A percentile compares a stretch with the other conserved stretches of the same genome.
Conservation (phyloP, 2,888 invertebrate genomes). For the Sceliomorpha sp. region DNA sequence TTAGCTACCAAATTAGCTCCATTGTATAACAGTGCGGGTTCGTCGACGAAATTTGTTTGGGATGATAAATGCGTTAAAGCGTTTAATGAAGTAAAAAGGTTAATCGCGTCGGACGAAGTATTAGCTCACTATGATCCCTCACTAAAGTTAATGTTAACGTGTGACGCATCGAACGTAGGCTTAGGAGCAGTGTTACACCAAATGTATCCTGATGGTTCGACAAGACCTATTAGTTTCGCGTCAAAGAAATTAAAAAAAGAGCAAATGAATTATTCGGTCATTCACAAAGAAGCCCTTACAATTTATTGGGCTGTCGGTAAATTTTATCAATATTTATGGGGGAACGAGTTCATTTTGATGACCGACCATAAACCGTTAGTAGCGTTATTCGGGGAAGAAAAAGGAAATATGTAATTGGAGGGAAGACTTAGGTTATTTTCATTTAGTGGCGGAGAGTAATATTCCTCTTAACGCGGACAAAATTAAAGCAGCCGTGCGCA, state of each 20-base stretch:
- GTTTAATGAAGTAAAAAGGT: slow-evolving; percentile 16
- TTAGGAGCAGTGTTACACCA: slow-evolving; percentile 66
- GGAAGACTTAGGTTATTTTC: too few relatives aligned
- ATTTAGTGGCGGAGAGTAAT: slow-evolving; percentile 33
- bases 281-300: slow-evolving; percentile 70
- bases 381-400: slow-evolving; percentile 42
- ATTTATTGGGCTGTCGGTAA: slow-evolving; percentile 69
- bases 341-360: slow-evolving; percentile 63
- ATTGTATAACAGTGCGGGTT: slow-evolving; percentile 12
- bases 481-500: slow-evolving; percentile 20
- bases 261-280: slow-evolving; percentile 69
- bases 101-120: slow-evolving; percentile 16
- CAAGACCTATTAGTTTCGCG: slow-evolving; percentile 65
- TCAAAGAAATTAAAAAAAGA: slow-evolving; percentile 63
- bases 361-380: slow-evolving; percentile 71
- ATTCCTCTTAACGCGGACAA: slow-evolving; percentile 22
- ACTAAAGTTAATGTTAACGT: slow-evolving; percentile 35
- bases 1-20: slow-evolving; percentile 14
- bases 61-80: slow-evolving; percentile 13
- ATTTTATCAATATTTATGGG: slow-evolving; percentile 72
- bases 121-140: slow-evolving; percentile 52
- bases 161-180: slow-evolving; percentile 59
- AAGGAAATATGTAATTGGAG: too few relatives aligned
- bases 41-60: slow-evolving; percentile 17
- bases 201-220: slow-evolving; percentile 59